Base-by-base conservation (phyloP, 2,113 vertebrate genomes). In the Myiagra hebetior region DNA sequence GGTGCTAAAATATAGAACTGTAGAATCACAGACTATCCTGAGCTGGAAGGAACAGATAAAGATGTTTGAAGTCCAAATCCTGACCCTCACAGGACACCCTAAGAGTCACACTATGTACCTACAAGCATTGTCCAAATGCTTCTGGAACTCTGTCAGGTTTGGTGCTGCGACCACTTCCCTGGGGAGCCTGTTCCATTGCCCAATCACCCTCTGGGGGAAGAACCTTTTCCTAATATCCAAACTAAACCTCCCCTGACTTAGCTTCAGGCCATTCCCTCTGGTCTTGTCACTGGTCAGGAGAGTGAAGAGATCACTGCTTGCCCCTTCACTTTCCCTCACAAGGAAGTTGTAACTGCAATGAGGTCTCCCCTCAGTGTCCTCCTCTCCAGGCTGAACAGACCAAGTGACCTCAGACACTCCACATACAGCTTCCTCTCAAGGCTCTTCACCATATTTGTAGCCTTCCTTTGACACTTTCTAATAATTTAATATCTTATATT, bases 271-370 rank as follows among this genome's bases (percentile, higher is more conserved):
- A 11, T 55, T 89, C 10, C 26, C 17, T 69, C 2, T 7, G 13
- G 14, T 47, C 6, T 35, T 76, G 30, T 35, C n/a, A 13, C 30
- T 27, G 30, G 11, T 31, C 11, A 31, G 3, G 6, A 53, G 20
- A 47, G n/a, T 5, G 30, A 50, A 22, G 33, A 52, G 5, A 19
- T 13, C 10, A 2, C 3, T 10, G 9, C 0, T 24, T 47, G 30
- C 3, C 4, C 33, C 55, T 53, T 4, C 7, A 1, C 21, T 41
- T 69, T 14, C 39, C 11, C 21, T 76, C 21, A 27, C 0, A 0
- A 42, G 30, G n/a, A 55, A 55, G 12, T 13, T 42, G 7, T n/a
- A 53, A 11, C 55, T 31, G 39, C 11, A 5, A 2, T 27, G n/a
- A 22, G 24, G 3, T 56, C 9, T 80, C 30, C 16, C 24, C 14